These are phyloP conservation scores for Ichneumoninae sp. DNA, from an alignment of 2,888 invertebrate species.

Conservation along the genomic window DNA sequence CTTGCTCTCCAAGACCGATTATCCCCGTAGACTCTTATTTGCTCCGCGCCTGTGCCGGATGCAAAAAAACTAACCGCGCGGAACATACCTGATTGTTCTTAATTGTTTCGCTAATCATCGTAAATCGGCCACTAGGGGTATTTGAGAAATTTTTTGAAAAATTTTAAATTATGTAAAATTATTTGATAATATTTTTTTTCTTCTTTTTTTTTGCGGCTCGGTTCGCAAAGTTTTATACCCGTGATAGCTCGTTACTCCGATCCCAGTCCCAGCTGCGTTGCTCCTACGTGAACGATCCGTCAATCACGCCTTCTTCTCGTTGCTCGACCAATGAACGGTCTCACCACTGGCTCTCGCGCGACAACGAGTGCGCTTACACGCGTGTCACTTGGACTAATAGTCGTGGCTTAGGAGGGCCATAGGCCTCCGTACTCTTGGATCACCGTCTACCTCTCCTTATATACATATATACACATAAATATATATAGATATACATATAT, in stretches of 20 bases:
- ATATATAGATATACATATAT: too few relatives aligned
- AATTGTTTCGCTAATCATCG: not conserved
- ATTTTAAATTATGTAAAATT: not conserved
- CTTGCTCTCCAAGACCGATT: conserved; percentile 20
- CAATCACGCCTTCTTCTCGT: conserved; percentile 64
- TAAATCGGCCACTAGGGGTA: not conserved
- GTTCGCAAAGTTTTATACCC: not conserved
- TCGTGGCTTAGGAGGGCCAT: conserved; percentile 49
- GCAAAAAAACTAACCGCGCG: not conserved
- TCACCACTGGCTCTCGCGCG: conserved; percentile 27
- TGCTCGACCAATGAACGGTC: conserved; percentile 57
- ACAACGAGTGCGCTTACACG: conserved; percentile 33
- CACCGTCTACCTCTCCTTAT: not conserved
- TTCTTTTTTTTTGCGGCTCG: not conserved
- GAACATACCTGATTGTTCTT: not conserved
- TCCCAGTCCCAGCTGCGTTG: not conserved
- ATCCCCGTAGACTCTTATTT: conserved; percentile 1
- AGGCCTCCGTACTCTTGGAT: conserved; percentile 3
- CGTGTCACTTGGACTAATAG: conserved; percentile 66
- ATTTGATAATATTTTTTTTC: not conserved
- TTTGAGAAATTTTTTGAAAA: not conserved
- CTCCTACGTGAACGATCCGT: conserved; percentile 58
- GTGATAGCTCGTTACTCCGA: conserved; percentile 1
- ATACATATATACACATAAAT: not conserved
- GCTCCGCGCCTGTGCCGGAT: not conserved